Conservation (phyloP, 2,797 vertebrate species). For the Pangasius djambal region DNA sequence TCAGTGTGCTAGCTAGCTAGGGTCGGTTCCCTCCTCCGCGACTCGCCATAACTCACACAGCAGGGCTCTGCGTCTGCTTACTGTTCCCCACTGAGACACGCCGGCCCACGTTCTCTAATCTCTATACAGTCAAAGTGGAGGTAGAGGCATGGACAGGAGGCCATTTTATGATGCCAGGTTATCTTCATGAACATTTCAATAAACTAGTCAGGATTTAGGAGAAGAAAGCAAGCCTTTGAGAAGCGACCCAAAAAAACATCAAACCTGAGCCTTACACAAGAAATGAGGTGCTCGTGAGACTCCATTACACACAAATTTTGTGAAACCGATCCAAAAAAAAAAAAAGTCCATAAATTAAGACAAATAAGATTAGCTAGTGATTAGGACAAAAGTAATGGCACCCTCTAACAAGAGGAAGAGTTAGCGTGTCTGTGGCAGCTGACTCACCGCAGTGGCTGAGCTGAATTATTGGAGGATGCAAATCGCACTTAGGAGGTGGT, state of each 20-base stretch:
- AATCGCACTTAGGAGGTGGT: not conserved
- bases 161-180: not conserved
- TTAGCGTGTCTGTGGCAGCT: no score
- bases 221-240: not conserved
- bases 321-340: not conserved
- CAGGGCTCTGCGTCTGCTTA: constrained; percentile 60
- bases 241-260: not conserved
- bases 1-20: not conserved
- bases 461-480: not conserved
- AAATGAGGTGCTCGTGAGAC: not conserved
- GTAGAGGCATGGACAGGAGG: not conserved
- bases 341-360: not conserved
- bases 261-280: not conserved
- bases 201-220: not conserved
- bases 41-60: constrained; percentile 64
- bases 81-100: constrained; percentile 65
- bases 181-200: not conserved
- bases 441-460: not conserved
- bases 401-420: not conserved
- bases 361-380: not conserved
- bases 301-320: no score
- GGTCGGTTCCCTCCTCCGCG: constrained; percentile 60
- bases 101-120: constrained; percentile 28
- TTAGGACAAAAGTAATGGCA: constrained; percentile 5
- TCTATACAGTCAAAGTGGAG: constrained; percentile 57